Percentiles rank a stretch among this genome's conserved stretches.
phyloP scores from a whole-genome alignment of 1,140 invertebrate species.

The Gonatopus flavifemur region DNA sequence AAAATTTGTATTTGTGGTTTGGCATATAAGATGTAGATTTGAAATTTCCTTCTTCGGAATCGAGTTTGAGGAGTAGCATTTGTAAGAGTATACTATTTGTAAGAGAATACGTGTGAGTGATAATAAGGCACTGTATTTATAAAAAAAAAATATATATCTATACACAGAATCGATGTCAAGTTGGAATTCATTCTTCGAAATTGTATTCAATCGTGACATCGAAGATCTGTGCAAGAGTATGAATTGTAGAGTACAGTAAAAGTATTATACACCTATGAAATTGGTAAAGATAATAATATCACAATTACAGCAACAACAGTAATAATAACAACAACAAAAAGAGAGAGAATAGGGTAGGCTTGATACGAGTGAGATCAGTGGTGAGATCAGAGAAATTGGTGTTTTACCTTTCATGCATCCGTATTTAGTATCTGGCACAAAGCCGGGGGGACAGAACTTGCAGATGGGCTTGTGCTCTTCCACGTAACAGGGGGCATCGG shows the following conservation, averaged over 20 bases:
- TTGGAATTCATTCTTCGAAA: too few species aligned
- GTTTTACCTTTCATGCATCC: conserved; percentile 94
- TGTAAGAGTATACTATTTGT: too few species aligned
- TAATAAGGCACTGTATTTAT: too few species aligned
- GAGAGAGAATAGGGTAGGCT: conserved; percentile 14
- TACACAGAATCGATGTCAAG: too few species aligned
- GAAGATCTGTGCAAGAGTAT: conserved; percentile 27
- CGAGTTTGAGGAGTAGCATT: too few species aligned
- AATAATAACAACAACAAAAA: conserved; percentile 5
- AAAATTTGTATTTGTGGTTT: conserved; percentile 24
- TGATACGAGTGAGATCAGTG: conserved; percentile 22
- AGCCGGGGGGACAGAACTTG: conserved; percentile 91
- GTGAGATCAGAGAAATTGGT: conserved; percentile 42
- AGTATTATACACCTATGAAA: conserved; percentile 17
- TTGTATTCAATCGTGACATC: too few species aligned
- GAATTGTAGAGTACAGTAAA: conserved; percentile 12
- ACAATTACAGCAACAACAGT: too few species aligned
- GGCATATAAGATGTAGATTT: conserved; percentile 29
- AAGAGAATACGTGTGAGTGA: too few species aligned
- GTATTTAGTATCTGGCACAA: conserved; percentile 83
- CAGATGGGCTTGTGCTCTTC: conserved; percentile 90
- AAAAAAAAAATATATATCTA: too few species aligned
- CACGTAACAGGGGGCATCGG: conserved; percentile 83
- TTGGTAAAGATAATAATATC: neutral
- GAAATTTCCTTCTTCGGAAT: too few species aligned